Conservation (phyloP, 2,888 invertebrate genomes). For the Caenorhabditis parvicauda region DNA sequence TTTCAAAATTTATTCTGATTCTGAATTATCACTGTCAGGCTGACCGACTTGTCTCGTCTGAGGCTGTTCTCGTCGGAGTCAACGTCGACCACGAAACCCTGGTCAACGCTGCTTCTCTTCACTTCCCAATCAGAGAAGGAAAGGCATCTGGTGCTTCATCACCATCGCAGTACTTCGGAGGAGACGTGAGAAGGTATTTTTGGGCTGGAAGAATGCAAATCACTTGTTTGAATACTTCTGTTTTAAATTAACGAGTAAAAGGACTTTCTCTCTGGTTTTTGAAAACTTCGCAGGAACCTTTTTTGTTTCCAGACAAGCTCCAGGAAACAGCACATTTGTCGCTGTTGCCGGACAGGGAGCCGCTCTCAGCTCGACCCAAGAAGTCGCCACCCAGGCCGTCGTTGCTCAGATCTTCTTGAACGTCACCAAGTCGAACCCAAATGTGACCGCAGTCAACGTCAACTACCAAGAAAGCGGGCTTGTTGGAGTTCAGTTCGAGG, state of each 20-base stretch:
- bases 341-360: constrained; percentile 54
- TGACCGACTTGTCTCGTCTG: constrained; percentile 51
- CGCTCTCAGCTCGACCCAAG: constrained; percentile 39
- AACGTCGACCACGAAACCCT: constrained; percentile 75
- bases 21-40: constrained; percentile 14
- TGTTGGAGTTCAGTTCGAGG: constrained; percentile 33
- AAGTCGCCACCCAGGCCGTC: constrained; percentile 50
- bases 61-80: constrained; percentile 79
- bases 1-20: neutral
- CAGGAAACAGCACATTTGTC: constrained; percentile 42
- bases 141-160: constrained; percentile 19
- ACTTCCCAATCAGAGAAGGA: constrained; percentile 53
- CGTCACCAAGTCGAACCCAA: constrained; percentile 34
- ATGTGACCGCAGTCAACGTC: constrained; percentile 43
- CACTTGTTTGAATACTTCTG: no score
- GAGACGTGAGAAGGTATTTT: constrained; percentile 30
- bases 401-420: constrained; percentile 40
- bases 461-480: constrained; percentile 46
- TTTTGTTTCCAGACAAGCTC: constrained; percentile 8
- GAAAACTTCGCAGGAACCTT: neutral
- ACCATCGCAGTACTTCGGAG: constrained; percentile 46
- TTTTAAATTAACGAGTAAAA: neutral
- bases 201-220: no score
- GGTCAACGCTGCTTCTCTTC: constrained; percentile 66
- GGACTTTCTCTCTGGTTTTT: neutral